These are phyloP conservation scores for Ypsolopha sequella DNA, from an alignment of 2,888 invertebrate species.

Conservation along the genomic window DNA sequence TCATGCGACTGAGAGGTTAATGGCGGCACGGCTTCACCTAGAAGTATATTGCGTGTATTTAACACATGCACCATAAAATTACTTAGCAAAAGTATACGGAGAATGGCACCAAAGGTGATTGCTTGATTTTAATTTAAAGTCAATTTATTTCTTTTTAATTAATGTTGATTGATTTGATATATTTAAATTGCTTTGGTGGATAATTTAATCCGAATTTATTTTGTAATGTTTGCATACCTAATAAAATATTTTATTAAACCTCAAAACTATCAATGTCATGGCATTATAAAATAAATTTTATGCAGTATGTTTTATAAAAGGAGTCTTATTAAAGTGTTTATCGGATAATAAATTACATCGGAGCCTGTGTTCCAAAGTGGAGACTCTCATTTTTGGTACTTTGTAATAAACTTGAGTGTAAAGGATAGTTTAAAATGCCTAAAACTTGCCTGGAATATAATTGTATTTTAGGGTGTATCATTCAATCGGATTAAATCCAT, in stretches of 20 bases:
- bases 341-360: background rate
- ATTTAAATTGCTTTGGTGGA: slow-evolving; percentile 22
- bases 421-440: slow-evolving; percentile 36
- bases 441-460: slow-evolving; percentile 52
- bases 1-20: background rate
- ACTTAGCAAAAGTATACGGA: slow-evolving; percentile 59
- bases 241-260: slow-evolving; percentile 23
- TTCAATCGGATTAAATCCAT: slow-evolving; percentile 43
- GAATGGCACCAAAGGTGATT: slow-evolving; percentile 53
- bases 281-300: slow-evolving; percentile 17
- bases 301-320: background rate
- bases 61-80: slow-evolving; percentile 36
- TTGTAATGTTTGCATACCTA: slow-evolving; percentile 34
- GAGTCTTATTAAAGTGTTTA: background rate
- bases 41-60: background rate
- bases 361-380: background rate
- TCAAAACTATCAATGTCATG: slow-evolving; percentile 47
- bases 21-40: background rate
- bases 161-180: slow-evolving; percentile 21
- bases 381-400: background rate
- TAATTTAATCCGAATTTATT: slow-evolving; percentile 19
- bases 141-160: slow-evolving; percentile 14
- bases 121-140: slow-evolving; percentile 7
- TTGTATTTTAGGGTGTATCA: slow-evolving; percentile 34
- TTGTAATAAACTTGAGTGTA: slow-evolving; percentile 1